Evolutionary conservation across 2,888 invertebrate species (phyloP).

Genomic region (Drosophila kuntzei): DNA sequence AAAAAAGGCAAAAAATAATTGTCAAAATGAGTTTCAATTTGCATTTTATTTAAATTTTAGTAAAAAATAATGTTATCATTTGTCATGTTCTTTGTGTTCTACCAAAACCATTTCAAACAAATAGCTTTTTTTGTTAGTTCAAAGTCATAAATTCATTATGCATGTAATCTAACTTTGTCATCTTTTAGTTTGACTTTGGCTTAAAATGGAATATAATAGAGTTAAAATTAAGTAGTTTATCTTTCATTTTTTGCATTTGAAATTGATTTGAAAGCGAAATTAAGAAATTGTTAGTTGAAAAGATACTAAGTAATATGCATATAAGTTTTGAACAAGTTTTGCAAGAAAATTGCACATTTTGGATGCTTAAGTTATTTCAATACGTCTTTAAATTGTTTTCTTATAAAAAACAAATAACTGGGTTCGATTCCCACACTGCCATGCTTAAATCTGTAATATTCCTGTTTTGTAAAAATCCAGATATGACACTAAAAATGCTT

Average conservation of each 20-base stretch:
- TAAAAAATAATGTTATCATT: conserved; percentile 18
- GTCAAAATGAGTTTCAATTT: conserved; percentile 25
- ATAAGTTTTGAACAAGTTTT: no score
- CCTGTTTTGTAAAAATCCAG: no score
- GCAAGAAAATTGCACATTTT: background rate
- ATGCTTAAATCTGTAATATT: no score
- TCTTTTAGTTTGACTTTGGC: conserved; percentile 5
- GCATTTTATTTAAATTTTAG: conserved; percentile 15
- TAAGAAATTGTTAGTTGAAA: background rate
- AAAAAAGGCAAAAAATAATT: conserved; percentile 14
- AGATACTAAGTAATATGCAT: no score
- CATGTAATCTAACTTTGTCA: conserved; percentile 7
- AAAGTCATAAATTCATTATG: conserved; percentile 17
- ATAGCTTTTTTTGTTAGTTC: background rate
- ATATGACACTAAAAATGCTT: no score
- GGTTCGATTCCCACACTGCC: no score
- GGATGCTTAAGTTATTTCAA: background rate
- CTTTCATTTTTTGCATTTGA: background rate
- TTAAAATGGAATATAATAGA: background rate
- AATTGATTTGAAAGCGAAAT: background rate
- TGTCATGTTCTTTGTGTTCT: conserved; percentile 1
- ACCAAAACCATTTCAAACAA: background rate
- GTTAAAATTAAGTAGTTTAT: background rate
- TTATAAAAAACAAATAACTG: no score
- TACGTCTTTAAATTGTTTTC: background rate